A percentile compares a stretch with the other conserved stretches of the same genome.
phyloP scores from a whole-genome alignment of 2,888 invertebrate species.

The Meliscaeva auricollis region DNA sequence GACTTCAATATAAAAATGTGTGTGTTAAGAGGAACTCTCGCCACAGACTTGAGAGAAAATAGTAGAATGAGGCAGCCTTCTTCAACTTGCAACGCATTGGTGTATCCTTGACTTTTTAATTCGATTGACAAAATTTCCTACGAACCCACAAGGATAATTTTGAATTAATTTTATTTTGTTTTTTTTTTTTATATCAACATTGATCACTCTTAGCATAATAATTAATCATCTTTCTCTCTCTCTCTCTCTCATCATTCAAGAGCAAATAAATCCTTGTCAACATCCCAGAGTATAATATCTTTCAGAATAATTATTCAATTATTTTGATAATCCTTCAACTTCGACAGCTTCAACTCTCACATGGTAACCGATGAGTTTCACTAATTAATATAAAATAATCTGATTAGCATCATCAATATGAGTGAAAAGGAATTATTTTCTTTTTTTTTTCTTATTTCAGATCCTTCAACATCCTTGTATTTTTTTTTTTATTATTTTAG shows the following conservation, averaged over 20 bases:
- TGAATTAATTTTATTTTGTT: conserved; percentile 5
- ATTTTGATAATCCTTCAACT: conserved; percentile 13
- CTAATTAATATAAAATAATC: conserved; percentile 7
- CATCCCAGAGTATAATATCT: not conserved
- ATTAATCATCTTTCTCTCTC: conserved; percentile 33
- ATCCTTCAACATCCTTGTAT: conserved; percentile 21
- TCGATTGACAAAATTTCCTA: not conserved
- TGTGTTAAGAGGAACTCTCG: not conserved
- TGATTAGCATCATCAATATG: conserved; percentile 20
- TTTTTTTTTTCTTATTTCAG: conserved; percentile 20
- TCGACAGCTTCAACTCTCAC: conserved; percentile 1
- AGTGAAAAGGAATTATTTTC: conserved; percentile 17
- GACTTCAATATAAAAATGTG: not conserved
- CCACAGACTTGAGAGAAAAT: not conserved
- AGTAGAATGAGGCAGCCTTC: conserved; percentile 6
- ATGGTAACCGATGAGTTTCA: conserved; percentile 13
- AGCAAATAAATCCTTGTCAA: conserved; percentile 18
- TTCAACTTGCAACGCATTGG: not conserved
- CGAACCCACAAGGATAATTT: not conserved
- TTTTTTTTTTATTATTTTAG: not conserved
- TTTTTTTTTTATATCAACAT: conserved; percentile 14
- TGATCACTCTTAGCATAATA: conserved; percentile 27
- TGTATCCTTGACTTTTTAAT: conserved; percentile 37
- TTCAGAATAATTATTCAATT: conserved; percentile 18
- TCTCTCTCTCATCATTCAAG: conserved; percentile 7